Conservation (phyloP, 2,113 vertebrate genomes). For the Enhydra lutris region DNA sequence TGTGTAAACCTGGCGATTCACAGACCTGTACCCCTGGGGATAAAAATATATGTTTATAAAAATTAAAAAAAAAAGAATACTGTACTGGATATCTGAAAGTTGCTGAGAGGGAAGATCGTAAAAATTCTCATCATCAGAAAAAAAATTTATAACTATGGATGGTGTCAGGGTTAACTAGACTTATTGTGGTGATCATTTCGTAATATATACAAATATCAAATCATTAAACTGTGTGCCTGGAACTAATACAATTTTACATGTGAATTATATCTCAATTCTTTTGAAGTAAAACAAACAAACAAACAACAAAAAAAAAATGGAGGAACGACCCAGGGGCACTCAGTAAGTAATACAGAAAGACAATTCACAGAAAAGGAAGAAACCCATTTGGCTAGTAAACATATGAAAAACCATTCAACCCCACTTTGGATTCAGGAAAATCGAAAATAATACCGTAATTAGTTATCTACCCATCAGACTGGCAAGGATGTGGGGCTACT, state of each 20-base stretch:
- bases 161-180: neutral
- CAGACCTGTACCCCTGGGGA: too few species aligned
- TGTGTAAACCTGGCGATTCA: too few species aligned
- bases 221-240: neutral
- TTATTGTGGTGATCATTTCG: neutral
- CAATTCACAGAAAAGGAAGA: neutral
- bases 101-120: neutral
- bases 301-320: neutral
- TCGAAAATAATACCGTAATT: neutral
- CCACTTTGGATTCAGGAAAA: neutral
- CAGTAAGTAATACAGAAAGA: neutral
- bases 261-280: neutral
- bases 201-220: neutral
- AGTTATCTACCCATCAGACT: neutral
- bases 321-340: neutral
- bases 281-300: neutral
- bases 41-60: too few species aligned
- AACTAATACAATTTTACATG: neutral
- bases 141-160: neutral
- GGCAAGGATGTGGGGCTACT: neutral
- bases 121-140: neutral
- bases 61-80: too few species aligned
- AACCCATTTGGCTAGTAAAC: neutral
- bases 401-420: neutral
- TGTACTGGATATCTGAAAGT: neutral